Evolutionary conservation across 1,140 invertebrate genomes (phyloP), one percentile per base, ranked within the genome.

Genomic region (Gerris buenoi): DNA sequence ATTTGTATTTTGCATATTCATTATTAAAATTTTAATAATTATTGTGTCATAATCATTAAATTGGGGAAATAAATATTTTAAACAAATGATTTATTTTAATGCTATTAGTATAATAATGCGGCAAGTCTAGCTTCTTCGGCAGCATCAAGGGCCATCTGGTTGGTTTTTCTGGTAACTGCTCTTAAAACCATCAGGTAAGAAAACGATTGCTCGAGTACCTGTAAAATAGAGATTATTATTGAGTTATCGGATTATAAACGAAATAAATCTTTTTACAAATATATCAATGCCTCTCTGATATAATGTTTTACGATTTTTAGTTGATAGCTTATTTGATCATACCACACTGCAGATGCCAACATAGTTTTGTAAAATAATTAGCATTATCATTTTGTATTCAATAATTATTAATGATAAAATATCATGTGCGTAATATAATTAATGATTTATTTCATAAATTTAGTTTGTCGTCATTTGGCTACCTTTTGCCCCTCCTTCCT

Each of bases 191-290:
- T 66, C 23, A 66, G 59, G 23, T 58, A 59, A 2, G 33, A 46
- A 25, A 66, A 66, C 2, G 65, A 66, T 27, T 66, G 25, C 27
- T 66, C 23, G 2, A 66, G 15, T 22, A 66, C 65, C 65, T 66
- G 65, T 18, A 66, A 66, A 15, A 59, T 3, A 56, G 25, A 46
- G 2, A 46, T 18, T 22, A 23, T 10, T 18, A 58, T 58, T 25
- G 57, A 1, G 2, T 25, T 14, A 59, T 10, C 2, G 3, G 65
- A 14, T 56, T 27, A 46, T 65, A 14, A 23, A 23, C 15, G 18
- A 58, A 26, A n/a, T 28, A 15, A 23, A 25, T 25, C 23, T 25
- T 57, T 25, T 29, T 28, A 66, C n/a, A n/a, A n/a, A 59, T 66
- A n/a, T 2, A 13, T 13, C 1, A 46, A 25, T 28, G 1, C 2